Conservation (phyloP, 37 sponge, comb jelly and placozoan genomes). For the Ianthella basta region DNA sequence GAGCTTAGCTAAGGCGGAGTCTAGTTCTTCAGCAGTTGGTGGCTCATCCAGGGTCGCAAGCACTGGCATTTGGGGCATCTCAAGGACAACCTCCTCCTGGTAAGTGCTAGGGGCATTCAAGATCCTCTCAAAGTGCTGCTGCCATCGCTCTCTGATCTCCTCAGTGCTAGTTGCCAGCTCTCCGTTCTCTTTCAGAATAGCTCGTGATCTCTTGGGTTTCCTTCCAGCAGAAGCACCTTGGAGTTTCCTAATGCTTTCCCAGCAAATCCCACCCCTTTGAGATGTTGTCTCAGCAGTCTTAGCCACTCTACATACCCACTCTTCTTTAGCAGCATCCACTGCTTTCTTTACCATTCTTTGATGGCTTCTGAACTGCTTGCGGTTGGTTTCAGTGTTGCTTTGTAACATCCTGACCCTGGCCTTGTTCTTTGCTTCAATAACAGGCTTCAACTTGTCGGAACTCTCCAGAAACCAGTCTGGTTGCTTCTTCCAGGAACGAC, state of each 20-base stretch:
- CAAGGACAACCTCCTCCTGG: slow-evolving; percentile 6
- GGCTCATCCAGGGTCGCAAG: slow-evolving; percentile 29
- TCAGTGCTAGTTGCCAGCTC: not conserved
- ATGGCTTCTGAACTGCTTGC: slow-evolving; percentile 17
- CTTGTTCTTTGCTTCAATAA: slow-evolving; percentile 39
- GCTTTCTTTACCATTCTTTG: slow-evolving; percentile 51
- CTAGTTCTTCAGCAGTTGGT: slow-evolving; percentile 40
- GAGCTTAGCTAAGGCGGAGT: slow-evolving; percentile 21
- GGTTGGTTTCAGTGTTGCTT: not conserved
- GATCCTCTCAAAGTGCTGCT: slow-evolving; percentile 18
- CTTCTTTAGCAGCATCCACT: slow-evolving; percentile 42
- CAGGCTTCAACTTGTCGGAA: slow-evolving; percentile 10
- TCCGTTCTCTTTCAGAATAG: not conserved
- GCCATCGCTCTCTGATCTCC: slow-evolving; percentile 26
- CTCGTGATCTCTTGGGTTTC: slow-evolving; percentile 14
- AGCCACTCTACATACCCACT: slow-evolving; percentile 28
- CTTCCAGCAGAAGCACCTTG: slow-evolving; percentile 30
- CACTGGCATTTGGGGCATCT: slow-evolving; percentile 21
- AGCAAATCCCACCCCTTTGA: slow-evolving; percentile 23
- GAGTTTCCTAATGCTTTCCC: slow-evolving; percentile 46
- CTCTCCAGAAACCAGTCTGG: slow-evolving; percentile 53
- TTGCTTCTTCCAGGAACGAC: slow-evolving; percentile 45
- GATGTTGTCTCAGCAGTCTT: slow-evolving; percentile 18
- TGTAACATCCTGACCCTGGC: slow-evolving; percentile 23
- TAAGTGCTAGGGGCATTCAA: slow-evolving; percentile 22